Percentiles rank a stretch among this genome's conserved stretches.
Evolutionary conservation across 2,888 invertebrate species (phyloP).

Genomic region (Nemurella pictetii): DNA sequence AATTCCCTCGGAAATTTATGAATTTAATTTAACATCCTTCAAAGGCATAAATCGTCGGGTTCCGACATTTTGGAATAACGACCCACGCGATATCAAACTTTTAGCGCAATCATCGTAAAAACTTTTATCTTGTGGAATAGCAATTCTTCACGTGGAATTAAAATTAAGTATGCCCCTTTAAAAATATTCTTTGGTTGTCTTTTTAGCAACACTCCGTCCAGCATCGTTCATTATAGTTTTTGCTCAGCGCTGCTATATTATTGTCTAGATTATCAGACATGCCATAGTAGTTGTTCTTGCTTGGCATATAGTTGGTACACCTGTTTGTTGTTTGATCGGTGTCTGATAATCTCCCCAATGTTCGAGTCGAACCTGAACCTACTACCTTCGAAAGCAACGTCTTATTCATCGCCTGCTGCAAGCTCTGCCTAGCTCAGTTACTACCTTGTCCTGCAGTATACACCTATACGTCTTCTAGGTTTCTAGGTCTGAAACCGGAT

Average conservation of each 20-base stretch:
- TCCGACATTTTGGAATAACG: not conserved
- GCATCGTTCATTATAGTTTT: not conserved
- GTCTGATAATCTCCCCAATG: not conserved
- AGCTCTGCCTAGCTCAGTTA: not conserved
- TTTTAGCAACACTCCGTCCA: not conserved
- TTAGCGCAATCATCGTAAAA: not conserved
- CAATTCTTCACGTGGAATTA: not conserved
- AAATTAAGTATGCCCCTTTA: not conserved
- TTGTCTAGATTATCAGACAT: not conserved
- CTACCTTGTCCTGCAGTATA: not conserved
- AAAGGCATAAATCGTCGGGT: not conserved
- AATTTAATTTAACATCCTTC: not conserved
- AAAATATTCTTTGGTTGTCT: not conserved
- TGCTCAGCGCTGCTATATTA: not conserved
- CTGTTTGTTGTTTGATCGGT: not conserved
- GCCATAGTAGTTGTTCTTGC: not conserved
- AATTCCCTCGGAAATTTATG: not conserved
- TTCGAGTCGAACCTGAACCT: not conserved
- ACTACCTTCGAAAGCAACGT: not conserved
- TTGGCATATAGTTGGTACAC: not conserved
- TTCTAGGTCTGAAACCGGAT: conserved; percentile 49
- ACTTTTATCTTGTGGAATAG: not conserved
- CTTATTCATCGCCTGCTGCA: not conserved
- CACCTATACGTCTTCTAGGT: conserved; percentile 30
- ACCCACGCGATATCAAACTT: not conserved